Evolutionary conservation across 2,113 vertebrate species (phyloP).

Genomic region (Ranitomeya imitator): DNA sequence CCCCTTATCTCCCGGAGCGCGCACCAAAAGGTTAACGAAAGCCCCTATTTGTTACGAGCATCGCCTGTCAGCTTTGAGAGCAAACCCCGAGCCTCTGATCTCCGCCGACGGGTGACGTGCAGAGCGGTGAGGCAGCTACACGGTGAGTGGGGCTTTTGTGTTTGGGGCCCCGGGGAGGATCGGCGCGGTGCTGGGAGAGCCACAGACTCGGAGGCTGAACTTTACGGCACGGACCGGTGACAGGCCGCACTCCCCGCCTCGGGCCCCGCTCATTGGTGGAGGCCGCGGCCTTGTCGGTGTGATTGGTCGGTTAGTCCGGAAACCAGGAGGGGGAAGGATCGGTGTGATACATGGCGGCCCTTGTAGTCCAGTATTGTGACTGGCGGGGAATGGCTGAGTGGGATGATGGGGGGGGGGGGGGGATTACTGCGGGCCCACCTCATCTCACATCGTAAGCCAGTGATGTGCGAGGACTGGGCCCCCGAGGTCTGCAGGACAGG

Average conservation of each 20-base stretch:
- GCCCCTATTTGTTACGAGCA: background rate
- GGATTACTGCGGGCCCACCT: too few relatives aligned
- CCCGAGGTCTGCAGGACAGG: too few relatives aligned
- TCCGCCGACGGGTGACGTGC: background rate
- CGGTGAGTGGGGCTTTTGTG: conserved; percentile 9
- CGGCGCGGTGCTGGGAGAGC: too few relatives aligned
- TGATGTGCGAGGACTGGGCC: too few relatives aligned
- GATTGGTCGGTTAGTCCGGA: conserved; percentile 85
- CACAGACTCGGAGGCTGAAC: background rate
- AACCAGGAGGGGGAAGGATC: conserved; percentile 63
- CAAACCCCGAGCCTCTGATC: background rate
- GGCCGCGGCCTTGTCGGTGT: conserved; percentile 82
- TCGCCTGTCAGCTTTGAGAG: background rate
- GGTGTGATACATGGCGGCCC: conserved; percentile 8
- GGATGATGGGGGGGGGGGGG: too few relatives aligned
- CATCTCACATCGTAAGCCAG: too few relatives aligned
- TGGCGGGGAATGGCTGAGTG: too few relatives aligned
- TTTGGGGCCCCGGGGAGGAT: conserved; percentile 19
- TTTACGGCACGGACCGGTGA: conserved; percentile 31
- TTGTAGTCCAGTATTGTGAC: background rate
- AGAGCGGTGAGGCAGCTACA: background rate
- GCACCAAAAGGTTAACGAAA: background rate
- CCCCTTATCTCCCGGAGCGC: conserved; percentile 18
- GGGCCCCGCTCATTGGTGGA: conserved; percentile 78
- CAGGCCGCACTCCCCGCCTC: conserved; percentile 47